A percentile compares a stretch with the other conserved stretches of the same genome.
Evolutionary conservation across 2,797 vertebrate genomes (phyloP).

Genomic region (Tokudaia tokunoshimensis): DNA sequence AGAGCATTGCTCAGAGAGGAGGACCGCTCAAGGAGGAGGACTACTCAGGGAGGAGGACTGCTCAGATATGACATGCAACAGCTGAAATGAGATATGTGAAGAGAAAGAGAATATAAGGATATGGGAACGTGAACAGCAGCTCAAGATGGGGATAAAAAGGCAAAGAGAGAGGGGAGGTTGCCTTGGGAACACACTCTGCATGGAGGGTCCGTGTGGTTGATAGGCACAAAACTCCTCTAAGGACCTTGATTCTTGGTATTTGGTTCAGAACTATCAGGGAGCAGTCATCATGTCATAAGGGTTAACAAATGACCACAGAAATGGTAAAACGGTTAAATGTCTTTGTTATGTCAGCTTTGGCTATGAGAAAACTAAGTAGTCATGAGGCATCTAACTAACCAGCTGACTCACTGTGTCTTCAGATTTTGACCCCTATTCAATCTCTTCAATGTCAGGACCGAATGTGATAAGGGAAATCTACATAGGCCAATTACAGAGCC

Average conservation of each 20-base stretch:
- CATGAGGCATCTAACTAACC: neutral
- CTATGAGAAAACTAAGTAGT: neutral
- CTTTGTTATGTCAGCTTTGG: neutral
- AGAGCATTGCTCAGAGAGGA: neutral
- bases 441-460: neutral
- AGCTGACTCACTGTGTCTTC: neutral
- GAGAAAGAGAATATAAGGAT: neutral
- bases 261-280: neutral
- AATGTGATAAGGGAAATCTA: neutral
- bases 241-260: neutral
- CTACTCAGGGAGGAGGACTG: neutral
- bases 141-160: too few relatives aligned
- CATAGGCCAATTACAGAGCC: neutral
- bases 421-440: neutral
- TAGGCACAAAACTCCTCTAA: neutral
- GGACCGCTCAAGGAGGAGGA: neutral
- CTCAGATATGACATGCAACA: too few relatives aligned
- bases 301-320: neutral
- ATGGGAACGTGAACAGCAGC: fast-evolving
- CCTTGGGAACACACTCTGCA: fast-evolving
- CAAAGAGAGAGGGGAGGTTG: neutral
- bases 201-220: too few relatives aligned
- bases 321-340: neutral
- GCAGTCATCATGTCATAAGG: neutral
- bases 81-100: neutral